Percentiles rank a stretch among this genome's conserved stretches.
Evolutionary conservation across 2,888 invertebrate species (phyloP).

Genomic region (Tenthredo distinguenda): DNA sequence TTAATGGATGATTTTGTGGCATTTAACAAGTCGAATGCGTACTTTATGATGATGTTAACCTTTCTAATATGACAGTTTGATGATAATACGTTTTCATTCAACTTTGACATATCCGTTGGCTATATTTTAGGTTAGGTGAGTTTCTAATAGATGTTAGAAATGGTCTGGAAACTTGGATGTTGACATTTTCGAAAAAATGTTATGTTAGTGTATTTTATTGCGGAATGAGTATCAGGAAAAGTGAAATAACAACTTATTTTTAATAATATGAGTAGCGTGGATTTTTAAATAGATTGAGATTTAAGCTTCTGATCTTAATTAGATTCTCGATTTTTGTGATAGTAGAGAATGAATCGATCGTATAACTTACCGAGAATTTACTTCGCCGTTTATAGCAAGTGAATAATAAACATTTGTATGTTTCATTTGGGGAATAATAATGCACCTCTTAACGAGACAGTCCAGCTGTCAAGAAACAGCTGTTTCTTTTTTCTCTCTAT

Average conservation of each 20-base stretch:
- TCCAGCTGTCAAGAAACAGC: conserved; percentile 59
- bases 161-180: neutral
- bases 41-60: neutral
- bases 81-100: neutral
- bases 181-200: neutral
- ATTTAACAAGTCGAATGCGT: neutral
- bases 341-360: neutral
- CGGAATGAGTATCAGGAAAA: neutral
- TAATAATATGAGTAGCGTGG: neutral
- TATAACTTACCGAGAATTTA: conserved; percentile 20
- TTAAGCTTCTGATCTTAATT: neutral
- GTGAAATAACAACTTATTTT: neutral
- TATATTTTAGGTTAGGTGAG: conserved; percentile 7
- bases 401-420: neutral
- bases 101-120: neutral
- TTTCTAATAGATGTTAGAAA: neutral
- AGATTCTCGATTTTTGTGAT: neutral
- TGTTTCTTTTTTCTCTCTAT: conserved; percentile 54
- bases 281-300: neutral
- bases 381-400: neutral
- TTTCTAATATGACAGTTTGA: neutral
- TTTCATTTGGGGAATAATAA: conserved; percentile 29
- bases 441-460: conserved; percentile 24
- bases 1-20: neutral
- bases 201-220: neutral